Base-by-base conservation (phyloP, 2,888 invertebrate species). In the Leucozona laternaria region DNA sequence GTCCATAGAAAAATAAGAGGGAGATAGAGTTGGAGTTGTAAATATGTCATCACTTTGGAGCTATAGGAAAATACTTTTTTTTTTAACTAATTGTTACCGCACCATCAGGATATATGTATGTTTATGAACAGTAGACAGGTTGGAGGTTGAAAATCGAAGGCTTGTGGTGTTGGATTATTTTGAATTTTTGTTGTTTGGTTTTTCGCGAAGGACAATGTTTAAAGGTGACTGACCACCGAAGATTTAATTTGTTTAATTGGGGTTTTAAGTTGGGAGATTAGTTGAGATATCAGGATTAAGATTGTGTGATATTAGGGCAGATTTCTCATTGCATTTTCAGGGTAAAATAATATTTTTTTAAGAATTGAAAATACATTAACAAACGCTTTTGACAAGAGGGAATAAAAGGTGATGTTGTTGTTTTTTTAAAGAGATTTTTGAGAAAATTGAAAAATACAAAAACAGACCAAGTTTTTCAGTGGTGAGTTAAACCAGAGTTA, bases 31-130 rank as follows among this genome's bases (percentile, higher is more conserved):
- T 15, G 20, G 20, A 43, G 72, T 73, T 82, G 72, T 82, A 73
- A 82, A 73, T 77, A 68, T 82, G 82, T 78, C 82, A 82, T 73
- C 82, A 71, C 31, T 60, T 40, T 60, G 10, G 68, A 58, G 64
- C 76, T 62, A 34, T 57, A 20, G 25, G 43, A 57, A 71, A 66
- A 64, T n/a, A n/a, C 40, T 50, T 53, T 68, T 55, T 68, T 53
- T 68, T 60, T 45, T 22, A 77, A 77, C 58, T 68, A 78, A 78
- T 78, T 82, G 72, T 73, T 82, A 34, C 58, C 64, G 31, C 17
- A 28, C 17, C 57, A 66, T 17, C 40, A 43, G 57, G 40, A 71
- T 45, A 37, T 13, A 11, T 28, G 28, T 5, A 37, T 76, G n/a
- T 50, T 43, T 62, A n/a, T 31, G 43, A 45, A 45, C n/a, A 57